Conservation (phyloP, 2,797 vertebrate genomes). For the Nasua narica region DNA sequence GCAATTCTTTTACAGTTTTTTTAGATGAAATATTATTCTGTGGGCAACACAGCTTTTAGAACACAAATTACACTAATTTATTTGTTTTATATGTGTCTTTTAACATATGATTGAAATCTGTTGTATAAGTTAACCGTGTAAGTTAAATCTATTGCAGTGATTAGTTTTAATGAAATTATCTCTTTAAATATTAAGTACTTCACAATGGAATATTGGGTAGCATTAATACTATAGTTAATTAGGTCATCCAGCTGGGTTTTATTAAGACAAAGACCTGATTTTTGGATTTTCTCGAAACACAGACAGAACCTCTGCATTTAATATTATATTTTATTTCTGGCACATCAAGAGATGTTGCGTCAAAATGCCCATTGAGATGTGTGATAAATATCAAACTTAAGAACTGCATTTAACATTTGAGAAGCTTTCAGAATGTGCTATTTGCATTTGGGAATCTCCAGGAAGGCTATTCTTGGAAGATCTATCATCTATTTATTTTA, state of each 20-base stretch:
- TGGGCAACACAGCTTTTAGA: not conserved
- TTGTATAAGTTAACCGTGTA: not conserved
- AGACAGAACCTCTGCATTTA: not conserved
- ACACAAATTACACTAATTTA: not conserved
- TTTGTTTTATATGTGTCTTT: not conserved
- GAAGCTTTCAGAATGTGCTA: not conserved
- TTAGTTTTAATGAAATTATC: not conserved
- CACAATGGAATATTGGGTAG: not conserved
- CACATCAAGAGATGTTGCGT: not conserved
- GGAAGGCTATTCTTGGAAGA: not conserved
- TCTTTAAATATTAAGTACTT: not conserved
- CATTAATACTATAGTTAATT: not conserved
- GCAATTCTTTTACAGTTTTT: not conserved
- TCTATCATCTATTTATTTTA: not conserved
- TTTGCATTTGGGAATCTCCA: not conserved
- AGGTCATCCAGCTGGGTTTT: not conserved
- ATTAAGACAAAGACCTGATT: not conserved
- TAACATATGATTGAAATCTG: not conserved
- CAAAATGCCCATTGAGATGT: not conserved
- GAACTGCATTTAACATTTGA: not conserved
- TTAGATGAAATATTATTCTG: not conserved
- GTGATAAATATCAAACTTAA: not conserved
- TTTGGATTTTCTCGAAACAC: not conserved
- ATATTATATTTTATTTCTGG: not conserved
- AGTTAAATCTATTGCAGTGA: not conserved